Base-by-base conservation (phyloP, 2,797 vertebrate species). In the Danio aesculapii region DNA sequence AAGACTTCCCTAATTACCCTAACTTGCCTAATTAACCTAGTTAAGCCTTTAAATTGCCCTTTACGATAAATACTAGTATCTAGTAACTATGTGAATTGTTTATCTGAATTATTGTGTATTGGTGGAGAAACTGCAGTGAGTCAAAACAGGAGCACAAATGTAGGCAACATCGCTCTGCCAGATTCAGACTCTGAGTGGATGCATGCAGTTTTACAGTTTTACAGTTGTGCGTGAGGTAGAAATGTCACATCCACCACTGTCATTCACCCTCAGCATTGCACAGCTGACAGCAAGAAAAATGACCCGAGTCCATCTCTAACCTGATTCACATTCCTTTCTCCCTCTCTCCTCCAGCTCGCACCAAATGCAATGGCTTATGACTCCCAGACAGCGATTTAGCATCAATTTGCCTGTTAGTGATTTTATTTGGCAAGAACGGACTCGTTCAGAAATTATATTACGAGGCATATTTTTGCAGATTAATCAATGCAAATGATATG, bases 401-500 rank as follows among this genome's bases (percentile, higher is more conserved):
- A 83, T 74, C 69, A 59, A 39, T 79, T 78, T 83, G 41, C 53
- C 46, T 46, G 53, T 72, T 71, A 52, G 57, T 62, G 47, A 53
- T 64, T 68, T 74, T 83, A 46, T 81, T 63, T 77, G 61, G 52
- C 69, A 75, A 52, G 16, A 79, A 78, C 41, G 30, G 47, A 55
- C 57, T 73, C 47, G 49, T 57, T 68, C 30, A 66, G 59, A 82
- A 82, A 73, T 81, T 21, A 39, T 63, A 85, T 70, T 81, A 74
- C 55, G 16, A 43, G 8, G 43, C 67, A 58, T 77, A 55, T 79
- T 75, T 84, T 55, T 72, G 81, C 63, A 71, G 75, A 75, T 61
- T 83, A 81, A 87, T 83, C 70, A 81, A 84, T 87, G 81, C 81
- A 87, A 87, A 85, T 85, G 59, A 6, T 69, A 81, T 83, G 79